Percentiles rank a stretch among this genome's conserved stretches.
These are phyloP conservation scores for Piprites chloris DNA, from an alignment of 2,113 vertebrate genomes.

Conservation along the genomic window DNA sequence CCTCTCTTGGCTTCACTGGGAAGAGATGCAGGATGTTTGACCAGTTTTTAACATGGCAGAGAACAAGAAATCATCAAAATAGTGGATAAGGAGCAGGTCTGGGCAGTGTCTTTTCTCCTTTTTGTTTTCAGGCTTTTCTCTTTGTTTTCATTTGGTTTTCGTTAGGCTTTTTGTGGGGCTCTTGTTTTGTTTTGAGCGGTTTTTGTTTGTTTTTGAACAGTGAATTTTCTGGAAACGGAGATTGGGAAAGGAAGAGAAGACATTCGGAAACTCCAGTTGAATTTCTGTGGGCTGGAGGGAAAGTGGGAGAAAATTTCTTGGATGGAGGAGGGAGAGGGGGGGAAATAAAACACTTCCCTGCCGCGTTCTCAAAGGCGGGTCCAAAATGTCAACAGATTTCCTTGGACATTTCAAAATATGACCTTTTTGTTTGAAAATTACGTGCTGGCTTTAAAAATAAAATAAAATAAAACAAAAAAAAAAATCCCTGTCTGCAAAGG, in stretches of 20 bases:
- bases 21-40: not conserved
- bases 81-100: not conserved
- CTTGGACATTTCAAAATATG: slow-evolving; percentile 6
- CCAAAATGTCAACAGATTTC: not conserved
- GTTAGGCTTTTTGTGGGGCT: not conserved
- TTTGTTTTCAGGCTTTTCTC: no score
- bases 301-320: not conserved
- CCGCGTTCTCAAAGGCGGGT: not conserved
- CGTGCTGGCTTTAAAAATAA: not conserved
- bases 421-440: not conserved
- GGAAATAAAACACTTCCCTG: not conserved
- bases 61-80: not conserved
- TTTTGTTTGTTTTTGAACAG: not conserved
- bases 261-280: not conserved
- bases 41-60: not conserved
- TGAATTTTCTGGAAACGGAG: not conserved
- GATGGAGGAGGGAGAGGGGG: not conserved
- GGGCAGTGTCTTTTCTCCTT: not conserved
- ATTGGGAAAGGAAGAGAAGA: not conserved
- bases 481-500: not conserved
- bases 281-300: not conserved
- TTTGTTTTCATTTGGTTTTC: not conserved
- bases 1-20: not conserved
- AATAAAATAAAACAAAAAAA: not conserved
- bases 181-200: fast-evolving